These are phyloP conservation scores for Natrix natrix DNA, from an alignment of 2,797 vertebrate genomes.

Conservation along the genomic window DNA sequence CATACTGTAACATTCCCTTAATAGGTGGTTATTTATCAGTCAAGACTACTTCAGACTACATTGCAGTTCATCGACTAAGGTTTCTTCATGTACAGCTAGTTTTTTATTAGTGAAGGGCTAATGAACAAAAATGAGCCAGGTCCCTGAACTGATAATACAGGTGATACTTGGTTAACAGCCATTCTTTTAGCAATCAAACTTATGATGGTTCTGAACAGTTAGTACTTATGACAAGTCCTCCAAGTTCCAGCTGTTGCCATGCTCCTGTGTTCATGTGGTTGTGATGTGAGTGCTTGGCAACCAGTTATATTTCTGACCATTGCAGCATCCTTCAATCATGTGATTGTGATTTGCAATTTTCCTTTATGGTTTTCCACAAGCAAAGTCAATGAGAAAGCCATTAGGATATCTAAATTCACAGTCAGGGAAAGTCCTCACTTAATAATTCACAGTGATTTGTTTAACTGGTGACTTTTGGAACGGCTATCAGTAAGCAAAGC, in stretches of 20 bases:
- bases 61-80: constrained; percentile 28
- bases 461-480: neutral
- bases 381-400: neutral
- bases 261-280: neutral
- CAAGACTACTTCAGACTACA: neutral
- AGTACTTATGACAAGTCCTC: neutral
- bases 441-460: neutral
- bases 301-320: neutral
- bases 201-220: neutral
- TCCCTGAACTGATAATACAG: constrained; percentile 56
- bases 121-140: constrained; percentile 58
- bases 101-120: constrained; percentile 63
- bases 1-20: neutral
- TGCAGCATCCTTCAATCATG: neutral
- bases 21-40: constrained; percentile 1
- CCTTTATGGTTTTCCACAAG: neutral
- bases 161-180: neutral
- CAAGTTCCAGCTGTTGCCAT: neutral
- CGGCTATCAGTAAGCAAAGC: neutral
- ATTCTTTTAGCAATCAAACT: neutral
- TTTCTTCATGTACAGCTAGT: constrained; percentile 56
- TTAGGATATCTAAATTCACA: neutral
- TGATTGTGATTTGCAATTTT: neutral
- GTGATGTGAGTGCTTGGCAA: neutral
- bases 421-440: neutral